Evolutionary conservation across 2,888 invertebrate genomes (phyloP).

Genomic region (Artemia sp.): DNA sequence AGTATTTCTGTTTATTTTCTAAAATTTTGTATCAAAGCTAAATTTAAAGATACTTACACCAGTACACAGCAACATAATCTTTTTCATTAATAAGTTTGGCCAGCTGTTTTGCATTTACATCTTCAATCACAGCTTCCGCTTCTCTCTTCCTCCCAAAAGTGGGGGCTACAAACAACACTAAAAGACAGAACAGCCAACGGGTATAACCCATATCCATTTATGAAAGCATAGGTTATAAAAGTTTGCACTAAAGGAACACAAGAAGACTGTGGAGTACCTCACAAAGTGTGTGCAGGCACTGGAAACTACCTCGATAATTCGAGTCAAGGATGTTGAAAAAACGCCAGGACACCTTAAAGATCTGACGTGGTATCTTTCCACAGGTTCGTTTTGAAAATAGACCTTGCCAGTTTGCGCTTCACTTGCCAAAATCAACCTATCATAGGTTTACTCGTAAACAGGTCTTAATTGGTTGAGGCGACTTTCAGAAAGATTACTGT

Average conservation of each 20-base stretch:
- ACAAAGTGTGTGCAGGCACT: constrained; percentile 13
- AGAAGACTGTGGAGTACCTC: constrained; percentile 8
- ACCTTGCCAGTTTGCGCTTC: constrained; percentile 8
- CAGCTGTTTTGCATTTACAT: constrained; percentile 79
- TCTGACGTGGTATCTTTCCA: constrained; percentile 4
- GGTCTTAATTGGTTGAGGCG: too few relatives aligned
- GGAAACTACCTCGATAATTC: not conserved
- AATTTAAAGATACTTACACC: constrained; percentile 57
- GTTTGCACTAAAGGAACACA: not conserved
- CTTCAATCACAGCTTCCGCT: constrained; percentile 51
- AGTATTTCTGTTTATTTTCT: too few relatives aligned
- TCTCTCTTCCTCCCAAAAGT: constrained; percentile 33
- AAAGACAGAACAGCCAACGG: constrained; percentile 3
- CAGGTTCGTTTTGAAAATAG: constrained; percentile 3
- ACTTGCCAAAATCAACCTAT: too few relatives aligned
- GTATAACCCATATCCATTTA: not conserved
- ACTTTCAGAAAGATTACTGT: too few relatives aligned
- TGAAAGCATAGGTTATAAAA: too few relatives aligned
- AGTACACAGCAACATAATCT: constrained; percentile 86
- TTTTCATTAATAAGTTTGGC: constrained; percentile 72
- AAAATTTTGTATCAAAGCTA: not conserved
- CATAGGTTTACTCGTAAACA: too few relatives aligned
- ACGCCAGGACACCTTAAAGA: constrained; percentile 5
- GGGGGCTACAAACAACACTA: constrained; percentile 31
- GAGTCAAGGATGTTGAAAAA: not conserved